Evolutionary conservation across 2,797 vertebrate species (phyloP).

Genomic region (Moxostoma hubbsi): DNA sequence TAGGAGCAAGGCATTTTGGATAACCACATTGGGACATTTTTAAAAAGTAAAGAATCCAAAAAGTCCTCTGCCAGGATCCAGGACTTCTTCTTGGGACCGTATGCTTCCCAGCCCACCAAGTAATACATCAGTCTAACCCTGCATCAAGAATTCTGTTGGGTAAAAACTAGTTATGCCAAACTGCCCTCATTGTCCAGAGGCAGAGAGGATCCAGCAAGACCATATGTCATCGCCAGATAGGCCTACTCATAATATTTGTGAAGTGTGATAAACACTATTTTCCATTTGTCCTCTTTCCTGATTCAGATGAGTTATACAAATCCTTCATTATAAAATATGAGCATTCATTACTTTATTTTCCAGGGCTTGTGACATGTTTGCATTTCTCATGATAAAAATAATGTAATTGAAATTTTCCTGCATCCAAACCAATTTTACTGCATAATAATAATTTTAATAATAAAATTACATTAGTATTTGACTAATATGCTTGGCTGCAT

Average conservation of each 20-base stretch:
- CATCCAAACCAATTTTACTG: too few species aligned
- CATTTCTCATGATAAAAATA: too few species aligned
- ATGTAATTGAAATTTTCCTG: too few species aligned
- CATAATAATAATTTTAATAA: too few species aligned
- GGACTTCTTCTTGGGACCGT: background rate
- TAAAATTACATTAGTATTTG: too few species aligned
- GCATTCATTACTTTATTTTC: background rate
- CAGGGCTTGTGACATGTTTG: too few species aligned
- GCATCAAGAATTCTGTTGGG: constrained; percentile 14
- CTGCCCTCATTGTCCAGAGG: constrained; percentile 14
- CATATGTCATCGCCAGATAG: constrained; percentile 20
- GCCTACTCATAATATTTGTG: background rate
- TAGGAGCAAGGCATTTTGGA: constrained; percentile 1
- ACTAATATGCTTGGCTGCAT: too few species aligned
- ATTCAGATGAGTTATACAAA: background rate
- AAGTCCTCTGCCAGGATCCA: background rate
- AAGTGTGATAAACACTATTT: background rate
- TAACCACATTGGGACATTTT: constrained; percentile 18
- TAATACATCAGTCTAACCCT: constrained; percentile 27
- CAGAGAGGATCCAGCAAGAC: constrained; percentile 13
- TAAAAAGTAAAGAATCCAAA: constrained; percentile 18
- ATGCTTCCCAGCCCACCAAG: constrained; percentile 25
- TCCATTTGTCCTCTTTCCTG: background rate
- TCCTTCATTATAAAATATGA: background rate
- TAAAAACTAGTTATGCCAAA: constrained; percentile 17